Evolutionary conservation across 2,888 invertebrate species (phyloP).

Genomic region (Dorcus hopei): DNA sequence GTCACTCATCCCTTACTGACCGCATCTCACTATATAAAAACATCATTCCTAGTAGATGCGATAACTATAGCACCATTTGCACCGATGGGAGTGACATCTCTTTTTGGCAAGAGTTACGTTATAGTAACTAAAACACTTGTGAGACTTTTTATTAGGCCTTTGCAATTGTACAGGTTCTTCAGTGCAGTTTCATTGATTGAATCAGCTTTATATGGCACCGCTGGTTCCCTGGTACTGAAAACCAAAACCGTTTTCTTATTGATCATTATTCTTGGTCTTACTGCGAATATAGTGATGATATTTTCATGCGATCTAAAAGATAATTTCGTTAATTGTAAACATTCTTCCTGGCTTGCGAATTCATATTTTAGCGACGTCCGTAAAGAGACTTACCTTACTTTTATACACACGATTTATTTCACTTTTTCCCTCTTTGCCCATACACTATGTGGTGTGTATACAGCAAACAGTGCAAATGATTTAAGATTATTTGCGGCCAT

Average conservation of each 20-base stretch:
- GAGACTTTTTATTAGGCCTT: conserved; percentile 5
- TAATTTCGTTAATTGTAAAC: neutral
- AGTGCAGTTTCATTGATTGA: conserved; percentile 10
- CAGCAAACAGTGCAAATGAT: conserved; percentile 4
- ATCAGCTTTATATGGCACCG: conserved; percentile 4
- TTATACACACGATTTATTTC: conserved; percentile 7
- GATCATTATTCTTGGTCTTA: conserved; percentile 4
- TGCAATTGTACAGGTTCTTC: conserved; percentile 11
- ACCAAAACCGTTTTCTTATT: conserved; percentile 8
- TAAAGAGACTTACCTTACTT: neutral
- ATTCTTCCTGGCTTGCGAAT: neutral
- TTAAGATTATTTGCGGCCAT: neutral
- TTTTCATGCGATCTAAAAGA: conserved; percentile 6
- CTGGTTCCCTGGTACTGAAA: conserved; percentile 6
- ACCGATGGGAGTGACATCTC: neutral
- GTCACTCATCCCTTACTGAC: conserved; percentile 28
- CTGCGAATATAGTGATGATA: conserved; percentile 5
- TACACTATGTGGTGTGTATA: conserved; percentile 8
- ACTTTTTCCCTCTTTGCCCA: conserved; percentile 8
- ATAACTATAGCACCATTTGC: conserved; percentile 1
- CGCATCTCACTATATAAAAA: conserved; percentile 24
- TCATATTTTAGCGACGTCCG: conserved; percentile 2
- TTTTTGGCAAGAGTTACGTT: neutral
- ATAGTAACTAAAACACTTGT: neutral
- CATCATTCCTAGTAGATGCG: conserved; percentile 17